Evolutionary conservation across 2,797 vertebrate species (phyloP).

Genomic region (Parambassis ranga): DNA sequence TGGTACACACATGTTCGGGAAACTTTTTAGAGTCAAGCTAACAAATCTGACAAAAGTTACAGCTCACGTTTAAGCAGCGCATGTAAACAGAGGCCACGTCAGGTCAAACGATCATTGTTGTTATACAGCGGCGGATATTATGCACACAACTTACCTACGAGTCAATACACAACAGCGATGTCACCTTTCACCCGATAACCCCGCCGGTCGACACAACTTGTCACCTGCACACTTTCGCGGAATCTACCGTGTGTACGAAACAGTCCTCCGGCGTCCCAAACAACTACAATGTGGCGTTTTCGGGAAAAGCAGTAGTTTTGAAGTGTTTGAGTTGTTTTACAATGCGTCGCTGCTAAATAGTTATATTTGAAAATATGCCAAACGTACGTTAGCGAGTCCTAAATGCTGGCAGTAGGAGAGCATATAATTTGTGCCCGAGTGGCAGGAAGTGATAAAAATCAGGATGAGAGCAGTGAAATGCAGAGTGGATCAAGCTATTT

Average conservation of each 20-base stretch:
- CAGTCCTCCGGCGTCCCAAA: neutral
- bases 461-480: slow-evolving; percentile 1
- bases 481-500: slow-evolving; percentile 40
- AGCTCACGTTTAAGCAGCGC: neutral
- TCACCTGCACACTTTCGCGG: neutral
- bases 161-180: slow-evolving; percentile 20
- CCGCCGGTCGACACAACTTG: neutral
- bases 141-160: slow-evolving; percentile 63
- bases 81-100: neutral
- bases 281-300: neutral
- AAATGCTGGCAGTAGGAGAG: neutral
- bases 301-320: neutral
- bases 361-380: neutral
- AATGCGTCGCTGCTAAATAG: slow-evolving; percentile 1
- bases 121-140: neutral
- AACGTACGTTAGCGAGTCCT: slow-evolving; percentile 14
- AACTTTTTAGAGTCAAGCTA: neutral
- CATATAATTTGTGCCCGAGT: neutral
- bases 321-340: slow-evolving; percentile 17
- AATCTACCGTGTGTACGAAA: neutral
- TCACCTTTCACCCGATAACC: slow-evolving; percentile 67
- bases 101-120: neutral
- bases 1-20: slow-evolving; percentile 1
- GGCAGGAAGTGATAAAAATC: neutral
- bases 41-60: neutral